Evolutionary conservation across 2,888 invertebrate genomes (phyloP).

Genomic region (Luffia ferchaultella): DNA sequence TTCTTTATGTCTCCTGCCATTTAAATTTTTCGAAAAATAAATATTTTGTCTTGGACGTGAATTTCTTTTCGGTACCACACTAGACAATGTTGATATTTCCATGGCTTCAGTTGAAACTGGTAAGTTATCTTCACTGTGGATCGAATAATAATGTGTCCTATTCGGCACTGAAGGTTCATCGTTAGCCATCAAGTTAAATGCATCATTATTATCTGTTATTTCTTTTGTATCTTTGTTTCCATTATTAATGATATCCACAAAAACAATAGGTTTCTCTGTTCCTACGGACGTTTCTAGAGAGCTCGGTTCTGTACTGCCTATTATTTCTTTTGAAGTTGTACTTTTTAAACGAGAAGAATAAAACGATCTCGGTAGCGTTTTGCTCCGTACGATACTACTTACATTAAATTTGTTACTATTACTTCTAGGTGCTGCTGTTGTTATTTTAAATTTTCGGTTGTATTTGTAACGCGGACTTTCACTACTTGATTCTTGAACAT

Average conservation of each 20-base stretch:
- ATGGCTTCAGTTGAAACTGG: slow-evolving; percentile 24
- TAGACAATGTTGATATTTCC: slow-evolving; percentile 22
- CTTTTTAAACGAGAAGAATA: slow-evolving; percentile 29
- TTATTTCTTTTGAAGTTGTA: not conserved
- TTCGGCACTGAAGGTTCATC: not conserved
- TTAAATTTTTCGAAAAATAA: not conserved
- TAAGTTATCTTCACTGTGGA: slow-evolving; percentile 33
- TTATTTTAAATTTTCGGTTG: slow-evolving; percentile 42
- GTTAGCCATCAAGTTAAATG: not conserved
- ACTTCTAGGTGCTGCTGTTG: slow-evolving; percentile 26
- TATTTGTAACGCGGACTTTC: slow-evolving; percentile 27
- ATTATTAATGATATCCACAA: not conserved
- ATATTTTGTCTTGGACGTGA: slow-evolving; percentile 35
- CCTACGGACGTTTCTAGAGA: not conserved
- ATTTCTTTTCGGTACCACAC: slow-evolving; percentile 38
- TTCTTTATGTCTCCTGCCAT: not conserved
- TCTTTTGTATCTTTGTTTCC: not conserved
- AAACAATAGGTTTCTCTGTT: not conserved
- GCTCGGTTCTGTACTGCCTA: not conserved
- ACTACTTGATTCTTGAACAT: not conserved
- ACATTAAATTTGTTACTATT: slow-evolving; percentile 27
- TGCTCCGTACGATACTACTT: slow-evolving; percentile 27
- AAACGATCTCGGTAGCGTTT: slow-evolving; percentile 31
- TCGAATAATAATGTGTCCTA: slow-evolving; percentile 39
- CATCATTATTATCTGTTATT: not conserved